Evolutionary conservation across 1,140 invertebrate species (phyloP), one percentile per base, ranked within the genome.

Genomic region (Samia ricini): DNA sequence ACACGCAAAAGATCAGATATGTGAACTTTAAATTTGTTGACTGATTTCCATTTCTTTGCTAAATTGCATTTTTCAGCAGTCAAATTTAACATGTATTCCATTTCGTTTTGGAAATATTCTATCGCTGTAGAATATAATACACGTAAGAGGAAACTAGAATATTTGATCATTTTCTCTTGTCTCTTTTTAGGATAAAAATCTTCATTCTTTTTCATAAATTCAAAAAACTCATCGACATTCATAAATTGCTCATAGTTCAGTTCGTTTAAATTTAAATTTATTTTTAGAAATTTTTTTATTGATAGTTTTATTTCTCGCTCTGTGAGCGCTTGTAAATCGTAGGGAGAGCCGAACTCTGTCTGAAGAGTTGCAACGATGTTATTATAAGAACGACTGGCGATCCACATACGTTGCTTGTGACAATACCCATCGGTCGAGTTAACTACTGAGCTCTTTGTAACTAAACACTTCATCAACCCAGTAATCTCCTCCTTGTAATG

Each of bases 171-270:
- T 12, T 36, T 36, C 12, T 10, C 4, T 36, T 5, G 2, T 36
- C 10, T 12, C 10, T 36, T 36, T 36, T 4, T 36, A 12, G 33
- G 33, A n/a, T 56, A 60, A 60, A 2, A 26, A 12, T 36, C 33
- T 36, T 10, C 33, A 12, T 29, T 29, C 24, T 6, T 26, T 58
- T 19, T 58, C 56, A 58, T 58, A 36, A 48, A 48, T 18, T 60
- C 58, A 15, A 60, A 50, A 26, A 60, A 60, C 2, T 10, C 18
- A 10, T 60, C n/a, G 1, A 60, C 12, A 51, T 60, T 60, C 3
- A 6, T 24, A 8, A 60, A n/a, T 15, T 60, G 58, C n/a, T 60
- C 58, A 20, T 19, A 5, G 8, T 15, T 50, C 20, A 60, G 7
- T 18, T 48, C 22, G 8, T 60, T 42, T 1, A 60, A 15, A 8